A percentile compares a stretch with the other conserved stretches of the same genome.
Conservation (phyloP, 2,888 invertebrate genomes). For the Macrosoma leucophasiata region DNA sequence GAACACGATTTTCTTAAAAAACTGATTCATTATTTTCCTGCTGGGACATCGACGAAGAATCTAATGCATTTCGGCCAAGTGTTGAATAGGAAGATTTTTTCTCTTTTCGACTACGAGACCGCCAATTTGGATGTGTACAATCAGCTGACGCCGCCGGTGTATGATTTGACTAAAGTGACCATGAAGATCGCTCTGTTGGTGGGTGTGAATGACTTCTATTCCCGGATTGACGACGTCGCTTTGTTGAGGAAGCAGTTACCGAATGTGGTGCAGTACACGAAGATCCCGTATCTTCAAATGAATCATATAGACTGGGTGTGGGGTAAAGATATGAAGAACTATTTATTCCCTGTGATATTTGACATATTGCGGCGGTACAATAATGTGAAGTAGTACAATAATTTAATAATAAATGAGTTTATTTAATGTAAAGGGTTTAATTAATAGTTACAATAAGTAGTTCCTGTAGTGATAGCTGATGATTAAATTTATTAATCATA, state of each 20-base stretch:
- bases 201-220: slow-evolving; percentile 34
- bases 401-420: too few relatives aligned
- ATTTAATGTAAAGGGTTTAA: too few relatives aligned
- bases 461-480: too few relatives aligned
- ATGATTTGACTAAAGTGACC: slow-evolving; percentile 35
- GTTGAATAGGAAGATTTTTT: slow-evolving; percentile 32
- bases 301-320: slow-evolving; percentile 39
- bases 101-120: slow-evolving; percentile 38
- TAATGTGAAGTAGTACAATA: too few relatives aligned
- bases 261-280: slow-evolving; percentile 25
- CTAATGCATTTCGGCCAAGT: background rate
- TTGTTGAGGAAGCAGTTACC: slow-evolving; percentile 30
- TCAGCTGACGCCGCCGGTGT: slow-evolving; percentile 32
- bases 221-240: slow-evolving; percentile 33
- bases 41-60: slow-evolving; percentile 2
- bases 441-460: too few relatives aligned
- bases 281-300: slow-evolving; percentile 5
- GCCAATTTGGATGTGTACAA: slow-evolving; percentile 35
- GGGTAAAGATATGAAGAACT: slow-evolving; percentile 2
- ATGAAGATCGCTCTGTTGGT: slow-evolving; percentile 33
- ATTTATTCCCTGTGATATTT: slow-evolving; percentile 1
- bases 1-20: slow-evolving; percentile 5
- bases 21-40: background rate
- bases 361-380: too few relatives aligned
- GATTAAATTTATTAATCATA: too few relatives aligned